phyloP scores from a whole-genome alignment of 1,140 invertebrate species.

The Drosophila oshimai region DNA sequence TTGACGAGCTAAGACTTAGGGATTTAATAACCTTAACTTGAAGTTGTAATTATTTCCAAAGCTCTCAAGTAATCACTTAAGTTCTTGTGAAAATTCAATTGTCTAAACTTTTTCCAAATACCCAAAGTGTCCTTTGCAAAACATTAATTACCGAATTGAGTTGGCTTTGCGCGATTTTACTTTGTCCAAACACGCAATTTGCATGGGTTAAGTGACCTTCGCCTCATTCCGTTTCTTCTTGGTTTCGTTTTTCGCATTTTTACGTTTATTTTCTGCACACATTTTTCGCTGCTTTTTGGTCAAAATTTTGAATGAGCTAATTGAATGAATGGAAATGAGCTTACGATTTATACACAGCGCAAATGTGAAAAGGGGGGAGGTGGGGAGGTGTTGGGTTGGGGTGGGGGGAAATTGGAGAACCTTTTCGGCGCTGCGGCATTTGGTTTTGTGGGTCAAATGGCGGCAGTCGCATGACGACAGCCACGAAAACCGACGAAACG shows the following conservation, averaged over 20 bases:
- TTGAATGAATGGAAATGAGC: slow-evolving; percentile 44
- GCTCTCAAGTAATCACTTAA: background rate
- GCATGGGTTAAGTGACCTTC: slow-evolving; percentile 15
- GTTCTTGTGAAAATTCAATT: background rate
- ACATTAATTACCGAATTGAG: slow-evolving; percentile 19
- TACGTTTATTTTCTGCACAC: background rate
- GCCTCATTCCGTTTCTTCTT: slow-evolving; percentile 5
- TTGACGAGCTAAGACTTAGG: no score
- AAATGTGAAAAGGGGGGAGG: background rate
- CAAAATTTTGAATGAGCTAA: slow-evolving; percentile 37
- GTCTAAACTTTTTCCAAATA: background rate
- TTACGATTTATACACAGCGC: background rate
- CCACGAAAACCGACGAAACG: slow-evolving; percentile 8
- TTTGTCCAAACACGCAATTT: slow-evolving; percentile 15
- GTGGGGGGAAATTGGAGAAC: slow-evolving; percentile 6
- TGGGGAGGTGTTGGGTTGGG: background rate
- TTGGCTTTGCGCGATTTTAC: slow-evolving; percentile 14
- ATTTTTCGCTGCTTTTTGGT: slow-evolving; percentile 4
- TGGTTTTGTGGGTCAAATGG: slow-evolving; percentile 65
- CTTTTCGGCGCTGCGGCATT: slow-evolving; percentile 44
- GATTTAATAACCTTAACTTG: no score
- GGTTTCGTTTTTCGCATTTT: background rate
- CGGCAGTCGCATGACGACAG: slow-evolving; percentile 32
- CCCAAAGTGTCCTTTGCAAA: background rate
- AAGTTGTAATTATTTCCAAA: no score